Percentiles rank a stretch among this genome's conserved stretches.
Evolutionary conservation across 2,888 invertebrate genomes (phyloP).

Genomic region (Pseudeuparius sepicola): DNA sequence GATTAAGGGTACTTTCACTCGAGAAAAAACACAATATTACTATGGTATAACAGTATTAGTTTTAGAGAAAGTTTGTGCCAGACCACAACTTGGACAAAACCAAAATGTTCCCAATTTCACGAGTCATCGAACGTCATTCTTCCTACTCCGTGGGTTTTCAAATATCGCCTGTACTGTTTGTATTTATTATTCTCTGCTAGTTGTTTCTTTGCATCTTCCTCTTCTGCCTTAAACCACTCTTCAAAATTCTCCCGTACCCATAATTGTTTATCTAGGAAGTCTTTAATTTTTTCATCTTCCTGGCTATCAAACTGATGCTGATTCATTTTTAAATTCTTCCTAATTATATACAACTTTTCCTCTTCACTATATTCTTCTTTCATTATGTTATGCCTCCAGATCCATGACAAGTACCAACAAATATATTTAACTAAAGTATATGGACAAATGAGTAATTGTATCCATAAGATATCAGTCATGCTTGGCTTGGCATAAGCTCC

Average conservation of each 20-base stretch:
- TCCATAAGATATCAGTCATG: constrained; percentile 67
- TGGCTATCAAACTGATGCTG: constrained; percentile 61
- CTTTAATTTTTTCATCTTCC: constrained; percentile 63
- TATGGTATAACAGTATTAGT: too few species aligned
- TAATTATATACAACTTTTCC: constrained; percentile 76
- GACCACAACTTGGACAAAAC: too few species aligned
- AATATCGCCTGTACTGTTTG: constrained; percentile 80
- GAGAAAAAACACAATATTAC: too few species aligned
- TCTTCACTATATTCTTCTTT: constrained; percentile 70
- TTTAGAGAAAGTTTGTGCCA: constrained; percentile 2
- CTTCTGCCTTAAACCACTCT: constrained; percentile 71
- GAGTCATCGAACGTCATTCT: constrained; percentile 88
- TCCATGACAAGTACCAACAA: constrained; percentile 70
- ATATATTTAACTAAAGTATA: constrained; percentile 61
- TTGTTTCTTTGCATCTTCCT: constrained; percentile 75
- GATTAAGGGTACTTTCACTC: too few species aligned
- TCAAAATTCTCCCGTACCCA: constrained; percentile 76
- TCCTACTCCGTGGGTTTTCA: constrained; percentile 82
- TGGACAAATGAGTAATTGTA: constrained; percentile 72
- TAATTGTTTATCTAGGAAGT: constrained; percentile 62
- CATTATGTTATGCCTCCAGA: constrained; percentile 66
- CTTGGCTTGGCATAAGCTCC: constrained; percentile 86
- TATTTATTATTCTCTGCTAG: constrained; percentile 79
- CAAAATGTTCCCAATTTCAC: too few species aligned
- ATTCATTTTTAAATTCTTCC: constrained; percentile 65